Evolutionary conservation across 1,140 invertebrate species (phyloP).

Genomic region (Cheumatopsyche charites): DNA sequence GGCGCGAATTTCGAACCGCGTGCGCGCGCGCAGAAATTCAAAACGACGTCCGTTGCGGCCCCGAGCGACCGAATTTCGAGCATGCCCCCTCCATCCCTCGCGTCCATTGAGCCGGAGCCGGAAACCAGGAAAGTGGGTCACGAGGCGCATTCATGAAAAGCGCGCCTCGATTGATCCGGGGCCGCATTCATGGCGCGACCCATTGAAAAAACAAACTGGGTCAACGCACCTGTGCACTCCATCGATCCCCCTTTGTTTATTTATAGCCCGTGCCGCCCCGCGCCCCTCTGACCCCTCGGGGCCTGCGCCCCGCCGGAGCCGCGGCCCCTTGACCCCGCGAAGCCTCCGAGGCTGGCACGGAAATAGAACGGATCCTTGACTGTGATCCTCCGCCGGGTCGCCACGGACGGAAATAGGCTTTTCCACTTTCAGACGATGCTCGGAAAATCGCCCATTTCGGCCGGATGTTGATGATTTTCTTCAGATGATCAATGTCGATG

Average conservation of each 20-base stretch:
- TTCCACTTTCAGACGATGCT: no score
- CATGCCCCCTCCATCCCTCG: background rate
- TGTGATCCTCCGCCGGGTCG: no score
- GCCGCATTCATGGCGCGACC: constrained; percentile 35
- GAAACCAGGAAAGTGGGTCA: constrained; percentile 37
- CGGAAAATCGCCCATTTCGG: no score
- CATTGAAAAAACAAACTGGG: constrained; percentile 40
- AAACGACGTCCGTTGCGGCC: background rate
- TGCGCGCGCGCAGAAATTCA: background rate
- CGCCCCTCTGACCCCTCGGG: background rate
- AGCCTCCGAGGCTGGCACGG: no score
- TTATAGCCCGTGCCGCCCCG: constrained; percentile 15
- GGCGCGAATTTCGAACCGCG: background rate
- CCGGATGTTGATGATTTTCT: no score
- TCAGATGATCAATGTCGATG: no score
- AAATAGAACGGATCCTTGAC: no score
- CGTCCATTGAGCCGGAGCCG: constrained; percentile 22
- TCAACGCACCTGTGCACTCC: constrained; percentile 18
- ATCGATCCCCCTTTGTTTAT: constrained; percentile 28
- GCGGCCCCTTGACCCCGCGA: background rate
- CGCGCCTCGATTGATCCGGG: constrained; percentile 39
- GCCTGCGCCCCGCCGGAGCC: background rate
- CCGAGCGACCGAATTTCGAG: background rate
- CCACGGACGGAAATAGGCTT: no score
- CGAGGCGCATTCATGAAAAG: constrained; percentile 41